Evolutionary conservation across 2,113 vertebrate genomes (phyloP), one percentile per base, ranked within the genome.

Genomic region (Tachysurus vachellii): DNA sequence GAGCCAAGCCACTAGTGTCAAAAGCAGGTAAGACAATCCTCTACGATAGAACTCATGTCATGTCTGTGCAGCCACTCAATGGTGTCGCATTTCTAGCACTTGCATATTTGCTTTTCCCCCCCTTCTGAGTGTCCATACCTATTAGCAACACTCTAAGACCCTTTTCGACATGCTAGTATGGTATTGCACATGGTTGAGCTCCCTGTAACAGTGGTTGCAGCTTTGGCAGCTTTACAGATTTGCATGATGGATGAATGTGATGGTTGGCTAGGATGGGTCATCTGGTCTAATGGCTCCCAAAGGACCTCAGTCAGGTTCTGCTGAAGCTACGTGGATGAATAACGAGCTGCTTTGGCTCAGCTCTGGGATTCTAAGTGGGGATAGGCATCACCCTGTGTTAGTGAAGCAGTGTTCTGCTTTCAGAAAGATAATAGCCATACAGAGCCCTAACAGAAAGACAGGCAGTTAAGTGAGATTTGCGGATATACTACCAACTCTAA

Each of bases 201-300:
- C 80, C 64, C 53, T 83, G 47, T 4, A 16, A 81, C 19, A 81
- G 54, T 57, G 85, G 85, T 44, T 31, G 36, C 14, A 50, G 47
- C 47, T 50, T 75, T 90, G 87, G 92, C 92, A 91, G 28, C 82
- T 90, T 81, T 92, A 91, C 87, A 91, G 86, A 93, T 95, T 93
- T 93, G 91, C 91, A 92, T 95, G 95, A 95, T 94, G 93, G 93
- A 95, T 95, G 93, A 91, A 88, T 88, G 90, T 85, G 59, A 85
- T 86, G 89, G 89, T 87, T 90, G 92, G 91, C 70, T 13, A 89
- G 89, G 94, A 94, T 93, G 93, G 91, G 89, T 91, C 92, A 90
- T 89, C 89, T 68, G 85, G 89, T 93, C 80, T 94, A 95, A 95
- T 93, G 92, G 91, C 91, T 95, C 94, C 93, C 94, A 4, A 64